Percentiles rank a stretch among this genome's conserved stretches.
Evolutionary conservation across 2,888 invertebrate genomes (phyloP).

Genomic region (Carabus problematicus): DNA sequence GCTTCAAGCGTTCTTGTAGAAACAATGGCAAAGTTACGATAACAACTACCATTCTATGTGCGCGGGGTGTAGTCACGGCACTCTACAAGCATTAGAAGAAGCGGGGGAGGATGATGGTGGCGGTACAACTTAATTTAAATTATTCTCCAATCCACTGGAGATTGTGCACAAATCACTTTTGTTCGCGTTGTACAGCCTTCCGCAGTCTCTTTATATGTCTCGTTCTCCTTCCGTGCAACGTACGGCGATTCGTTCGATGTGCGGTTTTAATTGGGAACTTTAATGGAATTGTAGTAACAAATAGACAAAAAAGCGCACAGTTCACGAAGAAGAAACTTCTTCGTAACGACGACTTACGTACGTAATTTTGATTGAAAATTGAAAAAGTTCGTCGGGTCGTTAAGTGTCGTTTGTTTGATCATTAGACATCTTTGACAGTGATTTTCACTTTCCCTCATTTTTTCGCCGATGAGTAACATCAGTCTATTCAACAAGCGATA

Average conservation of each 20-base stretch:
- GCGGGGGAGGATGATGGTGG: no score
- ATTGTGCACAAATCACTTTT: slow-evolving; percentile 35
- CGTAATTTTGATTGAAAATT: slow-evolving; percentile 21
- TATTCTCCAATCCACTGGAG: slow-evolving; percentile 30
- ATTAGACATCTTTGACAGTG: background rate
- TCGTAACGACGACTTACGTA: slow-evolving; percentile 5
- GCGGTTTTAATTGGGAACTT: slow-evolving; percentile 35
- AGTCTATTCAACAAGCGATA: no score
- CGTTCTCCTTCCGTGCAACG: background rate
- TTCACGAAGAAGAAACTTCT: slow-evolving; percentile 8
- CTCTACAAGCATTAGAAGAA: background rate
- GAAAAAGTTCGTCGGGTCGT: slow-evolving; percentile 19
- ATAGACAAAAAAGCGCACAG: slow-evolving; percentile 8
- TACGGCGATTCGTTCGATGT: slow-evolving; percentile 12
- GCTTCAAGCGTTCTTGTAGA: slow-evolving; percentile 13
- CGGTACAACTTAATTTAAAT: slow-evolving; percentile 29
- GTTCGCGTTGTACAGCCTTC: slow-evolving; percentile 10
- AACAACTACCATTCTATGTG: slow-evolving; percentile 26
- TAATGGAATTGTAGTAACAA: slow-evolving; percentile 32
- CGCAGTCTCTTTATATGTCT: slow-evolving; percentile 17
- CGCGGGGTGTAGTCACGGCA: background rate
- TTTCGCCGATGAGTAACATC: no score
- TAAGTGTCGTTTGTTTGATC: slow-evolving; percentile 13
- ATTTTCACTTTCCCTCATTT: no score
- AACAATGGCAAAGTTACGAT: slow-evolving; percentile 30